Evolutionary conservation across 1,140 invertebrate species (phyloP).

Genomic region (Drosophila bocki): DNA sequence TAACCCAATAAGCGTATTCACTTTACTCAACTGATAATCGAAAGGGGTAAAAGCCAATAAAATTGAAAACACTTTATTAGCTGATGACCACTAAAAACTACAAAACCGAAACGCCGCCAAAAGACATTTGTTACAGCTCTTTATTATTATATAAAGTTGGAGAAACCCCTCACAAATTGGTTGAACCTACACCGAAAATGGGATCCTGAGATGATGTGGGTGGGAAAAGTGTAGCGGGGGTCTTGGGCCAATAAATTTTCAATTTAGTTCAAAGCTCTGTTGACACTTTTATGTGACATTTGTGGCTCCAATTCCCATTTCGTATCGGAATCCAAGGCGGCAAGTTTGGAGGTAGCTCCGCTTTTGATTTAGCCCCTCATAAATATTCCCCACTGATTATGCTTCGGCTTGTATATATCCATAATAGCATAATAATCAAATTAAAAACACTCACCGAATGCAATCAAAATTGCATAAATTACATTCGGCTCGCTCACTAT

Average conservation of each 20-base stretch:
- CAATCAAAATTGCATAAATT: constrained; percentile 81
- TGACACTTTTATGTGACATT: constrained; percentile 69
- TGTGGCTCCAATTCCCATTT: constrained; percentile 28
- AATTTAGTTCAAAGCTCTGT: constrained; percentile 46
- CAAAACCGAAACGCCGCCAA: constrained; percentile 50
- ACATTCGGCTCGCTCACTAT: constrained; percentile 50
- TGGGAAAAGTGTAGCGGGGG: constrained; percentile 14
- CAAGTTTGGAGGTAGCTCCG: constrained; percentile 37
- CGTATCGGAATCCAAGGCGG: not conserved
- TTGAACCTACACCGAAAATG: constrained; percentile 11
- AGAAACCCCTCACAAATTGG: constrained; percentile 37
- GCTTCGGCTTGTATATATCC: constrained; percentile 60
- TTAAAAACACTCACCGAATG: constrained; percentile 79
- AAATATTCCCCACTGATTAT: constrained; percentile 68
- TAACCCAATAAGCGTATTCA: constrained; percentile 15
- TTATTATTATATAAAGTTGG: constrained; percentile 68
- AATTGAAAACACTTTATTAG: constrained; percentile 73
- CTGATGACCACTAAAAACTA: constrained; percentile 40
- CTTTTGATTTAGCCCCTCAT: constrained; percentile 44
- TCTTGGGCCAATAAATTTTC: constrained; percentile 52
- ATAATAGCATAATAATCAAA: constrained; percentile 80
- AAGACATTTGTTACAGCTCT: constrained; percentile 48
- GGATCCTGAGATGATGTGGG: constrained; percentile 32
- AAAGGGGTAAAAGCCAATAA: constrained; percentile 45
- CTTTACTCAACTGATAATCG: constrained; percentile 39